Conservation (phyloP, 2,888 invertebrate genomes). For the Xestia c-nigrum region DNA sequence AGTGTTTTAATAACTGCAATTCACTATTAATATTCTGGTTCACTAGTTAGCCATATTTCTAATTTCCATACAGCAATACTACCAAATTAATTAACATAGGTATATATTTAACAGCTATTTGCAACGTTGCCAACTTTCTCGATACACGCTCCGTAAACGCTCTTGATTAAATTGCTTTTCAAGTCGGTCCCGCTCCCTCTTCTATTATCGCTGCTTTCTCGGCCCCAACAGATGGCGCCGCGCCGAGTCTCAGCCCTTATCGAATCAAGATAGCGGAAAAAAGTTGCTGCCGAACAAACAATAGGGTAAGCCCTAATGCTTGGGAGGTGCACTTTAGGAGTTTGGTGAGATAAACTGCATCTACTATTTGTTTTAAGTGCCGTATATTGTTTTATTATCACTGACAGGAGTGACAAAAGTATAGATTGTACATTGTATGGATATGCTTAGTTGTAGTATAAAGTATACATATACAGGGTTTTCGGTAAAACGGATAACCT, state of each 20-base stretch:
- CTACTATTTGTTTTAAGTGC: slow-evolving; percentile 53
- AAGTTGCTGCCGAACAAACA: slow-evolving; percentile 74
- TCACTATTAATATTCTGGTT: too few species aligned
- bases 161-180: not conserved
- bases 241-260: slow-evolving; percentile 68
- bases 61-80: too few species aligned
- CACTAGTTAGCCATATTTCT: too few species aligned
- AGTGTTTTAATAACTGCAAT: too few species aligned
- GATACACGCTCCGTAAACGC: not conserved
- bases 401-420: slow-evolving; percentile 46
- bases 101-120: too few species aligned
- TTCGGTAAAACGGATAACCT: too few species aligned
- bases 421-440: not conserved
- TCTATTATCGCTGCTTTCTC: slow-evolving; percentile 15
- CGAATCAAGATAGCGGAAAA: slow-evolving; percentile 71
- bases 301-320: slow-evolving; percentile 53
- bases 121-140: too few species aligned
- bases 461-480: too few species aligned
- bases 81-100: too few species aligned
- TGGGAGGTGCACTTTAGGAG: slow-evolving; percentile 49
- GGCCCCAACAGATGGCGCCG: slow-evolving; percentile 65
- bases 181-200: slow-evolving; percentile 5
- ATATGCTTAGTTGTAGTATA: not conserved
- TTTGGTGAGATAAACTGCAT: slow-evolving; percentile 35
- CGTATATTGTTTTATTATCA: slow-evolving; percentile 58